A percentile compares a stretch with the other conserved stretches of the same genome.
Conservation (phyloP, 2,113 vertebrate genomes). For the Ancistrus triradiatus region DNA sequence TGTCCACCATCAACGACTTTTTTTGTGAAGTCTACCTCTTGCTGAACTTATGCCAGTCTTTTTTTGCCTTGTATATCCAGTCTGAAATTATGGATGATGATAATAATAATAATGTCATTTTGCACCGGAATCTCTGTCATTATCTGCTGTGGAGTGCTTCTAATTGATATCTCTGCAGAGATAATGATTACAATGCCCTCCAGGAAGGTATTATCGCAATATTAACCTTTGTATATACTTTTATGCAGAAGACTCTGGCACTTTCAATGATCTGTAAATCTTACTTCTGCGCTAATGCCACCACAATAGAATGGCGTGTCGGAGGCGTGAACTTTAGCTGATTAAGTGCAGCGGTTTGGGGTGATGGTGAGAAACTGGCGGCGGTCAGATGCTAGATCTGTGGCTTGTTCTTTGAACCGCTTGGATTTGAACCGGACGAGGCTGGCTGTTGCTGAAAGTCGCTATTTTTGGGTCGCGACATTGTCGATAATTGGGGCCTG, state of each 20-base stretch:
- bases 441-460: neutral
- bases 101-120: conserved; percentile 85
- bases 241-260: conserved; percentile 77
- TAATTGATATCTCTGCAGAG: conserved; percentile 82
- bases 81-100: conserved; percentile 78
- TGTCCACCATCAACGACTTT: conserved; percentile 40
- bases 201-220: conserved; percentile 83
- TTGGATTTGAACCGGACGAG: no score
- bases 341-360: conserved; percentile 71
- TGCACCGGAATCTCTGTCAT: conserved; percentile 79
- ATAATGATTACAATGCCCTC: conserved; percentile 84
- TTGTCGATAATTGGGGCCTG: conserved; percentile 49
- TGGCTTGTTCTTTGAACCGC: no score
- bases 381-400: conserved; percentile 14
- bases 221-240: conserved; percentile 86
- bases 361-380: conserved; percentile 66
- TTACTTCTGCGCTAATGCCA: conserved; percentile 74
- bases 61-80: conserved; percentile 73
- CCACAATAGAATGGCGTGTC: conserved; percentile 73
- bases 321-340: conserved; percentile 76
- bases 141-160: conserved; percentile 82
- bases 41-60: conserved; percentile 71
- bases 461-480: conserved; percentile 55
- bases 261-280: conserved; percentile 82
- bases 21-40: conserved; percentile 65